Percentiles rank a stretch among this genome's conserved stretches.
phyloP scores from a whole-genome alignment of 2,113 vertebrate genomes.

The Vimba vimba region DNA sequence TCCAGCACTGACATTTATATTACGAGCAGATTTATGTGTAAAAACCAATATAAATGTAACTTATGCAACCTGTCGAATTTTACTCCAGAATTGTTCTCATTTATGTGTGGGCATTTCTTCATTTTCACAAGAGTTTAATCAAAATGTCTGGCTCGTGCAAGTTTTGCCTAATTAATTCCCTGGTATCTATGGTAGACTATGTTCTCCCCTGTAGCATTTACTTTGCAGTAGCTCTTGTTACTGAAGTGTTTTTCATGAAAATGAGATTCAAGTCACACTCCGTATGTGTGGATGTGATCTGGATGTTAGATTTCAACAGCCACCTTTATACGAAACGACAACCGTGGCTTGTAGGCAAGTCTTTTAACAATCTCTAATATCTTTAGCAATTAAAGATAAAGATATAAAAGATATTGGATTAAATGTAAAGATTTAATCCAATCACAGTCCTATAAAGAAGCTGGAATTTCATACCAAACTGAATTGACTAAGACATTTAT shows the following conservation, averaged over 20 bases:
- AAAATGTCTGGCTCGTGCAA: neutral
- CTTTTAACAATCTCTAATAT: neutral
- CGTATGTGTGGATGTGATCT: constrained; percentile 39
- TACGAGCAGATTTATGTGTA: neutral
- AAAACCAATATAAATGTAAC: constrained; percentile 1
- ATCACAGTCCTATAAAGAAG: neutral
- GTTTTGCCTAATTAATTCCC: constrained; percentile 33
- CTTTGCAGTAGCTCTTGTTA: constrained; percentile 19
- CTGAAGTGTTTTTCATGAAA: constrained; percentile 34
- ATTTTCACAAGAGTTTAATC: constrained; percentile 8
- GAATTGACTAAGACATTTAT: neutral
- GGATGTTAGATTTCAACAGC: constrained; percentile 30
- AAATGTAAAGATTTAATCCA: neutral
- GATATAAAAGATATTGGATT: no score
- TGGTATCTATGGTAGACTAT: constrained; percentile 15
- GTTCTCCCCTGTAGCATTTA: constrained; percentile 36
- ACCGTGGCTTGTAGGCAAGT: neutral
- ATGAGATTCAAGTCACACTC: constrained; percentile 42
- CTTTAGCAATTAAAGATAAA: neutral
- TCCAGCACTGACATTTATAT: constrained; percentile 10
- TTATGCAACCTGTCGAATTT: neutral
- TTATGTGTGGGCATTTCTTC: neutral
- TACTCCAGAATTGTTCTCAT: neutral
- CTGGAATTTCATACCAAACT: neutral
- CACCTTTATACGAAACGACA: constrained; percentile 22